Percentiles rank a stretch among this genome's conserved stretches.
Conservation (phyloP, 2,888 invertebrate genomes). For the Tuta absoluta region DNA sequence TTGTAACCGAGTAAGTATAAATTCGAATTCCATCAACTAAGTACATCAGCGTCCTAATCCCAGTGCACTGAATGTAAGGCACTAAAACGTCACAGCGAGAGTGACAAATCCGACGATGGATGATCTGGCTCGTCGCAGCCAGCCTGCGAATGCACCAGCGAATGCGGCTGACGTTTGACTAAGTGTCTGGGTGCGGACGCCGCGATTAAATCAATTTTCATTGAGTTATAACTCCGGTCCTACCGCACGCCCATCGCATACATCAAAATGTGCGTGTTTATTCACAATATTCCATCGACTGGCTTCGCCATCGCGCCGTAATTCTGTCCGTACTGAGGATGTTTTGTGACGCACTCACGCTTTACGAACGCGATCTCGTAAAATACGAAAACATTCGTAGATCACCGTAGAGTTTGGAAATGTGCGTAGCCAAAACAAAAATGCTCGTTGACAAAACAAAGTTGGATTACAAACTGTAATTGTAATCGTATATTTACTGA, state of each 20-base stretch:
- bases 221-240: conserved; percentile 37
- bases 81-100: conserved; percentile 29
- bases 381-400: conserved; percentile 6
- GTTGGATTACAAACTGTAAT: background rate
- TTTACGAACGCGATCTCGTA: conserved; percentile 7
- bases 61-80: conserved; percentile 12
- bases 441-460: background rate
- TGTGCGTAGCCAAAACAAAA: background rate
- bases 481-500: too few species aligned
- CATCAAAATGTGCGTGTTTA: conserved; percentile 32
- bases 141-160: conserved; percentile 57
- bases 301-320: conserved; percentile 7
- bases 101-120: conserved; percentile 61
- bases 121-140: conserved; percentile 47
- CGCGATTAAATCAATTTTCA: conserved; percentile 56
- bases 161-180: conserved; percentile 64
- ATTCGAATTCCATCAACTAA: background rate
- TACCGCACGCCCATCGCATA: conserved; percentile 31
- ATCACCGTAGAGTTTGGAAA: background rate
- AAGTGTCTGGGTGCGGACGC: conserved; percentile 65
- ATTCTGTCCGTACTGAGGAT: conserved; percentile 18
- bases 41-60: background rate
- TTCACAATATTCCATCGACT: conserved; percentile 27
- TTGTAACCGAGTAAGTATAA: background rate
- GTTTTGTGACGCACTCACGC: conserved; percentile 9